Base-by-base conservation (phyloP, 1,140 invertebrate species). In the Drosophila biarmipes region DNA sequence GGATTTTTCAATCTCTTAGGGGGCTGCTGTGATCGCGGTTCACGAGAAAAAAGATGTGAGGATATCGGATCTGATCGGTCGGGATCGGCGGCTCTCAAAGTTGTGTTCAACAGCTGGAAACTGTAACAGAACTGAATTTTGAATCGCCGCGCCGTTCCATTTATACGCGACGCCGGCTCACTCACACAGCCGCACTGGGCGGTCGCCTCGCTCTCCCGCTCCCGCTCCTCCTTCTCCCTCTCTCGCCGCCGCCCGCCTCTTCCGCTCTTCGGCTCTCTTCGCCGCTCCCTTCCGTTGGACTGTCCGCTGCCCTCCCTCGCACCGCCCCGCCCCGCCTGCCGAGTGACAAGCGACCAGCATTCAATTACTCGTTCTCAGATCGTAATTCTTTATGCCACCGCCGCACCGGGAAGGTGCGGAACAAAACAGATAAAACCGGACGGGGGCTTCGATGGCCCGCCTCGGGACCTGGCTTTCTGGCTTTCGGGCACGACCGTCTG, bases 71-170 rank as follows among this genome's bases (percentile, higher is more conserved):
- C n/a, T 27, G 55, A 27, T 35, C 21, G 24, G 61, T 14, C 34
- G 4, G 37, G 27, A 34, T 21, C 48, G 61, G 43, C 54, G 56
- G 59, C 56, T 57, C 73, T 53, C 42, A 37, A 43, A 81, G 74
- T 79, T 80, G 78, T 71, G 90, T 91, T 90, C 63, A 82, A 91
- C 90, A 91, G 90, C 69, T 72, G 73, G 79, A 82, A 78, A 91
- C 84, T 91, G 86, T 77, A 74, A 84, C 73, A 80, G 76, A 86
- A 91, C 78, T 91, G 77, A 80, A 51, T 75, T 43, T 46, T 40
- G 42, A 42, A 48, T 46, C 48, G 55, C 52, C 35, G 66, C 68
- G 66, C 76, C 73, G 56, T 90, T 78, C 68, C 76, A 63, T 91
- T 90, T 91, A 91, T 91, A 91, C 49, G 42, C 51, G 38, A 37